Percentiles rank a stretch among this genome's conserved stretches.
These are phyloP conservation scores for Halcyon smyrnensis DNA, from an alignment of 2,797 vertebrate species.

Conservation along the genomic window DNA sequence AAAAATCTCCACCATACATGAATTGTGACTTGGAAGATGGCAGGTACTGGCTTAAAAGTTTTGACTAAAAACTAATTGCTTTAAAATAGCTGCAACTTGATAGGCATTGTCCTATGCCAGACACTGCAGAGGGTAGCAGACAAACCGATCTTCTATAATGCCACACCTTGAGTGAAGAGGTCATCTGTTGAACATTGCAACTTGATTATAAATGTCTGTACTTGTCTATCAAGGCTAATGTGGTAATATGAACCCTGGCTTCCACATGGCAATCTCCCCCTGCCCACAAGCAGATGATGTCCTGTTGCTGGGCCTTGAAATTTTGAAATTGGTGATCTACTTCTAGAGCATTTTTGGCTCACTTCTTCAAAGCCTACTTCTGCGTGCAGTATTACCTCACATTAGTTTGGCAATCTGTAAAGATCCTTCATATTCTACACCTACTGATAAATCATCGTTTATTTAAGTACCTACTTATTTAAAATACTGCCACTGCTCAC, in stretches of 20 bases:
- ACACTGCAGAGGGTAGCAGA: neutral
- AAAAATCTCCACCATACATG: neutral
- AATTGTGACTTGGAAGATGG: neutral
- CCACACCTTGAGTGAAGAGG: neutral
- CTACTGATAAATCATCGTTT: neutral
- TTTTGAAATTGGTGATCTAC: neutral
- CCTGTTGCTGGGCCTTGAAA: no score
- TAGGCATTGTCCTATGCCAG: neutral
- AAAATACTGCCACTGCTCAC: neutral
- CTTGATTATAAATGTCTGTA: neutral
- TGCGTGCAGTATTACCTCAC: neutral
- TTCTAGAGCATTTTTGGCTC: neutral
- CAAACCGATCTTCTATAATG: neutral
- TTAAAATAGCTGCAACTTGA: neutral
- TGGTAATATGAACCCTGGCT: neutral
- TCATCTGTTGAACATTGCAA: neutral
- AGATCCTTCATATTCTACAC: neutral
- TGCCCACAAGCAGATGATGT: rapidly evolving
- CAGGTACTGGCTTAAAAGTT: neutral
- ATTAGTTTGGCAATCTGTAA: neutral
- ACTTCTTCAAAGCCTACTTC: neutral
- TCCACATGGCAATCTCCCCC: neutral
- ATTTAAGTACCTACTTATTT: neutral
- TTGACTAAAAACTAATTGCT: neutral
- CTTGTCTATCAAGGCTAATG: neutral